Percentiles rank a stretch among this genome's conserved stretches.
Evolutionary conservation across 2,888 invertebrate species (phyloP).

Genomic region (Phymatocera aterrima): DNA sequence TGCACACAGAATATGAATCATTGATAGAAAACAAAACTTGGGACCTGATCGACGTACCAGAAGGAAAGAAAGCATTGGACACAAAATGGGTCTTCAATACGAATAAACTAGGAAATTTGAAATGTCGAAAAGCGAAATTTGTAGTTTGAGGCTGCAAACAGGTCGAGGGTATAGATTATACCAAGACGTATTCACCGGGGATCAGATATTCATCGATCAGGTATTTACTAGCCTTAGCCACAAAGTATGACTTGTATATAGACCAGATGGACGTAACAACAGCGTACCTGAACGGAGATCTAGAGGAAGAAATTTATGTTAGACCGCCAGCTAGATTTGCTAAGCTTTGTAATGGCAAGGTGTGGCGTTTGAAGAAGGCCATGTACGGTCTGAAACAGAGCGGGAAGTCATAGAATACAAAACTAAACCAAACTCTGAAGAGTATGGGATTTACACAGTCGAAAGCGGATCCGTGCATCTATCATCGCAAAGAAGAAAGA

Average conservation of each 20-base stretch:
- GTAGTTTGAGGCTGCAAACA: slow-evolving; percentile 59
- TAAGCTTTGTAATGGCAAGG: not conserved
- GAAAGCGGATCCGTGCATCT: slow-evolving; percentile 56
- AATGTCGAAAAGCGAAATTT: slow-evolving; percentile 55
- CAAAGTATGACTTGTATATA: slow-evolving; percentile 53
- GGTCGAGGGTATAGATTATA: slow-evolving; percentile 57
- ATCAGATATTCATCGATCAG: slow-evolving; percentile 56
- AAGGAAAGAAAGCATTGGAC: slow-evolving; percentile 46
- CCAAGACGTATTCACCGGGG: slow-evolving; percentile 60
- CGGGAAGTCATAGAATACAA: slow-evolving; percentile 52
- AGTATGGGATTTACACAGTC: slow-evolving; percentile 48
- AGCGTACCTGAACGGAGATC: slow-evolving; percentile 60
- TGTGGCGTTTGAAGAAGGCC: slow-evolving; percentile 44
- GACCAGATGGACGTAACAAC: slow-evolving; percentile 61
- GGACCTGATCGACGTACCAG: slow-evolving; percentile 48
- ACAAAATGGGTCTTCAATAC: slow-evolving; percentile 51
- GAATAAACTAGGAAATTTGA: slow-evolving; percentile 37
- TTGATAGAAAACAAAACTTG: slow-evolving; percentile 52
- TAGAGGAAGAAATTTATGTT: slow-evolving; percentile 59
- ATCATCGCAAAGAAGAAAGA: slow-evolving; percentile 46
- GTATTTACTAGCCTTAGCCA: slow-evolving; percentile 56
- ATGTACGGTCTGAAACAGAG: slow-evolving; percentile 49
- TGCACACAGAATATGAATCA: slow-evolving; percentile 50
- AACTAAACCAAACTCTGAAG: slow-evolving; percentile 46
- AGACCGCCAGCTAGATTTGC: slow-evolving; percentile 14